phyloP scores from a whole-genome alignment of 2,113 vertebrate genomes.

The Tragelaphus imberbis region DNA sequence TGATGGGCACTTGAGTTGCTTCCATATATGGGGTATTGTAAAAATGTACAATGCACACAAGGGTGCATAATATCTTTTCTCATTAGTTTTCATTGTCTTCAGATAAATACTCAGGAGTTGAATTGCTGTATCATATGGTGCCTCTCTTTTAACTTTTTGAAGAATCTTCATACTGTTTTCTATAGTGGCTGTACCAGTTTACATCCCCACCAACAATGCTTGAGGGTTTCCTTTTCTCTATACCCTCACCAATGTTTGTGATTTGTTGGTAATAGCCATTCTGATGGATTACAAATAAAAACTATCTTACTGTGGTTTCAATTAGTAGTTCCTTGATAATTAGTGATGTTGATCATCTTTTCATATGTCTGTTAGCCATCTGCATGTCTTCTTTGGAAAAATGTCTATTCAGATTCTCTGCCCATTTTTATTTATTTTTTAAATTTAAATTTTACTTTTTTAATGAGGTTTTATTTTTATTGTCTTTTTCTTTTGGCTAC shows the following conservation, averaged over 20 bases:
- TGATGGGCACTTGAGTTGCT: not conserved
- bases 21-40: not conserved
- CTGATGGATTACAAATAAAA: not conserved
- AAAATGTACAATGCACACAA: not conserved
- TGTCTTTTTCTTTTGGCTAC: not conserved
- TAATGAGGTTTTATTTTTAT: not conserved
- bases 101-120: not conserved
- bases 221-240: not conserved
- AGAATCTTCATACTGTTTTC: not conserved
- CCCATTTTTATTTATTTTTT: not conserved
- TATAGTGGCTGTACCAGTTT: not conserved
- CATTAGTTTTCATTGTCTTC: not conserved
- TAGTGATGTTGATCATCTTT: not conserved
- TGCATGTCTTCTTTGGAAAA: not conserved
- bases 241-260: not conserved
- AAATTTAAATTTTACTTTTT: not conserved
- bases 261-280: not conserved
- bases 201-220: not conserved
- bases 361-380: not conserved
- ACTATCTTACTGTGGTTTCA: not conserved
- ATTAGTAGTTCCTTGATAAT: not conserved
- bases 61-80: not conserved
- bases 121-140: not conserved
- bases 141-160: not conserved
- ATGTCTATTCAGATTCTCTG: not conserved